Evolutionary conservation across 2,113 vertebrate genomes (phyloP).

Genomic region (Lepidothrix coronata): DNA sequence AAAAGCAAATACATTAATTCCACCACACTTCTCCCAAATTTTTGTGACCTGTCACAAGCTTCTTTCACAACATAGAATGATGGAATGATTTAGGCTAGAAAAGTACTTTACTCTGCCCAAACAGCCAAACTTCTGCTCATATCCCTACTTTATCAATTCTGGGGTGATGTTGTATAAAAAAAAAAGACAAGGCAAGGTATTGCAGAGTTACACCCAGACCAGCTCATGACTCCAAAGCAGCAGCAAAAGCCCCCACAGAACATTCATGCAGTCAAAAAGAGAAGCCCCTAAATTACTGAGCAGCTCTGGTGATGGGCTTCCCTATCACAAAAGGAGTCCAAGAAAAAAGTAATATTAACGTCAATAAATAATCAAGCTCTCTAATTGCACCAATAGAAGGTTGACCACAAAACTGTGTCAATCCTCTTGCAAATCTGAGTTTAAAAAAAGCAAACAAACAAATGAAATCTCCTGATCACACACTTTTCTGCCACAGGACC

Average conservation of each 20-base stretch:
- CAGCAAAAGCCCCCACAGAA: background rate
- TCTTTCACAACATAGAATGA: background rate
- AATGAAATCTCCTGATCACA: background rate
- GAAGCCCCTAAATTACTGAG: background rate
- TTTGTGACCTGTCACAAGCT: background rate
- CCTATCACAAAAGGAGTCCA: background rate
- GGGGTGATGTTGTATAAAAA: accelerated
- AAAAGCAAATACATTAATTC: background rate
- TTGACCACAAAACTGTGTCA: background rate
- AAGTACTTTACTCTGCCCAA: background rate
- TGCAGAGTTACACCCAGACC: background rate
- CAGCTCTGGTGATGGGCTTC: background rate
- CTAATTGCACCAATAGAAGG: background rate
- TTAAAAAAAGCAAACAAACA: background rate
- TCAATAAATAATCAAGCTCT: background rate
- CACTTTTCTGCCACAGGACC: background rate
- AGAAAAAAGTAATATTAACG: background rate
- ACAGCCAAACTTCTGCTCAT: background rate
- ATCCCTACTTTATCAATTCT: accelerated
- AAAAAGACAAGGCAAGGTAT: accelerated
- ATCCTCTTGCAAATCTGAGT: background rate
- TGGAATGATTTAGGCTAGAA: background rate
- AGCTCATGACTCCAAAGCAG: background rate
- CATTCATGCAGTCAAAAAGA: background rate
- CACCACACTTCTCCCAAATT: background rate